These are phyloP conservation scores for Podilymbus podiceps DNA, from an alignment of 2,113 vertebrate species.

Conservation along the genomic window DNA sequence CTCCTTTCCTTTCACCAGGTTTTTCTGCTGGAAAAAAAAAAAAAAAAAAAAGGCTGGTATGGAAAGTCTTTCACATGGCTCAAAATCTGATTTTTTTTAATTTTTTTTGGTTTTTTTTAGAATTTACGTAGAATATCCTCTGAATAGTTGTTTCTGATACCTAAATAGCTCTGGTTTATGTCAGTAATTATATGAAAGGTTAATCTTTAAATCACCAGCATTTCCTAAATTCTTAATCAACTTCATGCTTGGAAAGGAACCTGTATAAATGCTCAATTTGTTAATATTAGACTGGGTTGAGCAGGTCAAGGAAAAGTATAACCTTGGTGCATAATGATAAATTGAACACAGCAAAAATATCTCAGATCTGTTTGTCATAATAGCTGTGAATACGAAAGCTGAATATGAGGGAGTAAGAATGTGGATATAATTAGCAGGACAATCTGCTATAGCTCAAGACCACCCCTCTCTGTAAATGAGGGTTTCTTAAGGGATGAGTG, in stretches of 20 bases:
- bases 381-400: neutral
- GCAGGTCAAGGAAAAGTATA: slow-evolving; percentile 28
- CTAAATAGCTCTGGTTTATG: slow-evolving; percentile 13
- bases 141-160: slow-evolving; percentile 6
- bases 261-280: neutral
- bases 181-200: slow-evolving; percentile 50
- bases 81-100: neutral
- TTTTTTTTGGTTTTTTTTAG: neutral
- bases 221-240: slow-evolving; percentile 42
- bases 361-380: neutral
- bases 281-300: slow-evolving; percentile 5
- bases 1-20: slow-evolving; percentile 7
- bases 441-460: neutral
- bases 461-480: neutral
- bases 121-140: neutral
- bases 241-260: slow-evolving; percentile 4
- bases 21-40: neutral
- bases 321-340: slow-evolving; percentile 6
- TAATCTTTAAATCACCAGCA: slow-evolving; percentile 57
- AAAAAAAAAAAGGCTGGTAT: neutral
- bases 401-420: neutral
- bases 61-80: neutral
- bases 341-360: neutral
- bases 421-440: neutral
- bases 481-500: neutral